Percentiles rank a stretch among this genome's conserved stretches.
phyloP scores from a whole-genome alignment of 37 sponge, comb jelly and placozoan genomes.

The Haliclona indistincta region DNA sequence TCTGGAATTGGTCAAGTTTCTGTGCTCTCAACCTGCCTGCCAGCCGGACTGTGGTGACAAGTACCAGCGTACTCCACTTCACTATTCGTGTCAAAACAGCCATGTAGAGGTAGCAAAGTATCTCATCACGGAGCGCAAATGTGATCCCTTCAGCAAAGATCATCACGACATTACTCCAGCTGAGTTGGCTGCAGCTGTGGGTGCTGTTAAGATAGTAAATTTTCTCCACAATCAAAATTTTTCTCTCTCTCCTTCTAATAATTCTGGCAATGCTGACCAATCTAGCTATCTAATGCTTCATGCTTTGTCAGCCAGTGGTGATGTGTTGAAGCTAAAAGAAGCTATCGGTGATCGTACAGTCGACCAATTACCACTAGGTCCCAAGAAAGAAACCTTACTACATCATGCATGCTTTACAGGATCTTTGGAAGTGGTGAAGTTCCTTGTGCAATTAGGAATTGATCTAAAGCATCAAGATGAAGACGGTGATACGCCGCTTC shows the following conservation, averaged over 20 bases:
- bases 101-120: constrained; percentile 48
- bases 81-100: constrained; percentile 50
- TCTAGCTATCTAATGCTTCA: background rate
- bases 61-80: constrained; percentile 26
- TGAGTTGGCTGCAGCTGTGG: constrained; percentile 66
- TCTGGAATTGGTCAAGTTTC: constrained; percentile 24
- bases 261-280: background rate
- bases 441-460: constrained; percentile 11
- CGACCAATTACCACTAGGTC: background rate
- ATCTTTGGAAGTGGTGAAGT: constrained; percentile 41
- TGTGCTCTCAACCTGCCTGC: constrained; percentile 3
- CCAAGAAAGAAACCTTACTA: constrained; percentile 25
- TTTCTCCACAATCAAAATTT: too few species aligned
- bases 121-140: constrained; percentile 23
- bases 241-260: background rate
- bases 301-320: constrained; percentile 33
- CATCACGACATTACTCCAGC: constrained; percentile 61
- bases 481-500: constrained; percentile 41
- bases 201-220: background rate
- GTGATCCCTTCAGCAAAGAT: constrained; percentile 34
- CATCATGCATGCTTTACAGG: constrained; percentile 29
- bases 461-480: constrained; percentile 19
- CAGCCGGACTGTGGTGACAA: constrained; percentile 10
- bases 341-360: background rate
- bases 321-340: constrained; percentile 18